phyloP scores from a whole-genome alignment of 2,113 vertebrate genomes.

The Percopsis transmontana region DNA sequence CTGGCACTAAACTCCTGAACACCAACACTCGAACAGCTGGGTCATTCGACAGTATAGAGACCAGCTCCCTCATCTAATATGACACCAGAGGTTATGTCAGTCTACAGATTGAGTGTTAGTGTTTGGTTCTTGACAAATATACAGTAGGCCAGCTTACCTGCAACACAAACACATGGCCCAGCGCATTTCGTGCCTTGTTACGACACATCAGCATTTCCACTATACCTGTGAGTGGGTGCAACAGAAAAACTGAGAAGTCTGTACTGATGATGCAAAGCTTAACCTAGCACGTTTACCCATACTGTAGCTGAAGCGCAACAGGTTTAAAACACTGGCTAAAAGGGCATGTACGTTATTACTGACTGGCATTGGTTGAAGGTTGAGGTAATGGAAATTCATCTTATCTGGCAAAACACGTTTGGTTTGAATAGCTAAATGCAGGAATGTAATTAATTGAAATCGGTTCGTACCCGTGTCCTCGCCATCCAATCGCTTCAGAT shows the following conservation, averaged over 20 bases:
- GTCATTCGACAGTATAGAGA: conserved; percentile 81
- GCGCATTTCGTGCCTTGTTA: conserved; percentile 84
- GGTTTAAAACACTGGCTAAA: too few species aligned
- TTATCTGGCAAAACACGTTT: too few species aligned
- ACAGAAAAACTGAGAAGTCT: background rate
- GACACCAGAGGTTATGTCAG: conserved; percentile 11
- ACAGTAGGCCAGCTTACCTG: conserved; percentile 80
- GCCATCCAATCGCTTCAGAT: conserved; percentile 61
- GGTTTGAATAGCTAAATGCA: too few species aligned
- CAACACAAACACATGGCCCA: conserved; percentile 87
- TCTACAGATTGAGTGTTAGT: background rate
- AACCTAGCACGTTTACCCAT: too few species aligned
- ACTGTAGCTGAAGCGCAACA: too few species aligned
- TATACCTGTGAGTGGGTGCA: conserved; percentile 67
- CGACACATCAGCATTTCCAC: conserved; percentile 90
- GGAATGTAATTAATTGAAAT: background rate
- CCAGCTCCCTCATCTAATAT: conserved; percentile 80
- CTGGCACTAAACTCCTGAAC: conserved; percentile 88
- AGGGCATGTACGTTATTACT: too few species aligned
- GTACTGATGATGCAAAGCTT: background rate
- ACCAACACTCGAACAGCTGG: conserved; percentile 81
- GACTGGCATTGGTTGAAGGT: too few species aligned
- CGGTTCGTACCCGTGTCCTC: conserved; percentile 63
- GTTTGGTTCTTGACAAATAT: background rate
- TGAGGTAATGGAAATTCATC: too few species aligned